A percentile compares a stretch with the other conserved stretches of the same genome.
phyloP scores from a whole-genome alignment of 2,113 vertebrate species.

The Euleptes europaea region DNA sequence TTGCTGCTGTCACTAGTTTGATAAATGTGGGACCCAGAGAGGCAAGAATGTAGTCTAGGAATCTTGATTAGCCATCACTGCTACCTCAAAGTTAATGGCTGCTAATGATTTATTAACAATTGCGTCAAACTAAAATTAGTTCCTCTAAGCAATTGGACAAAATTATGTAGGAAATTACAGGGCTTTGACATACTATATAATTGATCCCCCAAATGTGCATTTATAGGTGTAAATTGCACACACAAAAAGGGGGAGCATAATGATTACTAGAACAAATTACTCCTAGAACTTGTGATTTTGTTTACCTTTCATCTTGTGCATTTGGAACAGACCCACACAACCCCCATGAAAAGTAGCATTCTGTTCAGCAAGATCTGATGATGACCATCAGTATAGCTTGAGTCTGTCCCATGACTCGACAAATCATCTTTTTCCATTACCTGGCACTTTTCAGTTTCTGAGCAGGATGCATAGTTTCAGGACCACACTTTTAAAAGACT shows the following conservation, averaged over 20 bases:
- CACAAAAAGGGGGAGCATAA: slow-evolving; percentile 47
- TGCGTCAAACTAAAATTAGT: slow-evolving; percentile 61
- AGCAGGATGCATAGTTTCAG: background rate
- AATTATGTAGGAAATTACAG: slow-evolving; percentile 69
- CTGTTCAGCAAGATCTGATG: slow-evolving; percentile 31
- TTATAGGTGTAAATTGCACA: slow-evolving; percentile 57
- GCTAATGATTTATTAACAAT: slow-evolving; percentile 72
- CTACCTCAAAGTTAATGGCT: slow-evolving; percentile 58
- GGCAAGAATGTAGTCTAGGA: slow-evolving; percentile 52
- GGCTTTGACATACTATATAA: slow-evolving; percentile 58
- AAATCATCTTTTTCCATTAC: background rate
- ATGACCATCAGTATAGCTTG: background rate
- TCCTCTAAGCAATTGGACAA: slow-evolving; percentile 65
- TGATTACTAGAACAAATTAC: slow-evolving; percentile 62
- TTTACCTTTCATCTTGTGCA: slow-evolving; percentile 58
- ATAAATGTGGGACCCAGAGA: slow-evolving; percentile 57
- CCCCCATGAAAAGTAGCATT: slow-evolving; percentile 32
- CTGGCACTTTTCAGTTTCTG: slow-evolving; percentile 11
- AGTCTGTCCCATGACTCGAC: slow-evolving; percentile 12
- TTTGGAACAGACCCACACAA: slow-evolving; percentile 40
- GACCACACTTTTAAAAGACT: background rate
- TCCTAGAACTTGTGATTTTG: slow-evolving; percentile 55
- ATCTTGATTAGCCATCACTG: slow-evolving; percentile 70
- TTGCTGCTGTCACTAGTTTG: slow-evolving; percentile 44
- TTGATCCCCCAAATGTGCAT: slow-evolving; percentile 45